These are phyloP conservation scores for Pteronotus mesoamericanus DNA, from an alignment of 2,797 vertebrate genomes.

Conservation along the genomic window DNA sequence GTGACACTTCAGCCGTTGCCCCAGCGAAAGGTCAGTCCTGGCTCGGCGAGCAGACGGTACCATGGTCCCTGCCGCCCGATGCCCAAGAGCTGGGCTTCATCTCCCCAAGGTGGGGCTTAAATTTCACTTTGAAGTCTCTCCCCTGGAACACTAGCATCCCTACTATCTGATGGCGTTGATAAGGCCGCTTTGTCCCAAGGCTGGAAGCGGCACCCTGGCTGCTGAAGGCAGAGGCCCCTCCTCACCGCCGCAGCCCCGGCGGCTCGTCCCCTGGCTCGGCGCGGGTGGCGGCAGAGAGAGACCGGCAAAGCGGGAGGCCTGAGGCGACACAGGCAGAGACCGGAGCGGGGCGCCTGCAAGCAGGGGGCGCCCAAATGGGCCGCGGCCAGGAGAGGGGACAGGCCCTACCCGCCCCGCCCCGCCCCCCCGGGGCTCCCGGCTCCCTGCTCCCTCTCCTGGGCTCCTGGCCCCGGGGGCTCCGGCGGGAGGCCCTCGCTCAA, in stretches of 20 bases:
- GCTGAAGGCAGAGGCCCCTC: neutral
- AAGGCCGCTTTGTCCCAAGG: neutral
- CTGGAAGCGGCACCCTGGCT: neutral
- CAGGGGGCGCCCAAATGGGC: neutral
- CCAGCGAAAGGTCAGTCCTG: too few species aligned
- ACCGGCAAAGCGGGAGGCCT: neutral
- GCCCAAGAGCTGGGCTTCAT: fast-evolving
- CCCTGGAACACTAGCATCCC: fast-evolving
- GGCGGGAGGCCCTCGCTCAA: neutral
- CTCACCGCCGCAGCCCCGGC: neutral
- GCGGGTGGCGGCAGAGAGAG: too few species aligned
- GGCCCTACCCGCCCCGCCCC: too few species aligned
- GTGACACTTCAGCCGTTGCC: too few species aligned
- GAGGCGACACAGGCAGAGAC: neutral
- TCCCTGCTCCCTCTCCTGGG: too few species aligned
- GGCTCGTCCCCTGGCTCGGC: neutral
- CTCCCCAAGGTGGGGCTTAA: fast-evolving
- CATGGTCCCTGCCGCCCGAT: too few species aligned
- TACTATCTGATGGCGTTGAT: neutral
- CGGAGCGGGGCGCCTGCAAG: neutral
- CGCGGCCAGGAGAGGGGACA: too few species aligned
- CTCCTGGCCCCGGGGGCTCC: too few species aligned
- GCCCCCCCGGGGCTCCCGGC: neutral
- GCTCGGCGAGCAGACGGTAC: too few species aligned
- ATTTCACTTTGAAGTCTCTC: neutral